Conservation (phyloP, 2,797 vertebrate species). For the Macropus fuliginosus region DNA sequence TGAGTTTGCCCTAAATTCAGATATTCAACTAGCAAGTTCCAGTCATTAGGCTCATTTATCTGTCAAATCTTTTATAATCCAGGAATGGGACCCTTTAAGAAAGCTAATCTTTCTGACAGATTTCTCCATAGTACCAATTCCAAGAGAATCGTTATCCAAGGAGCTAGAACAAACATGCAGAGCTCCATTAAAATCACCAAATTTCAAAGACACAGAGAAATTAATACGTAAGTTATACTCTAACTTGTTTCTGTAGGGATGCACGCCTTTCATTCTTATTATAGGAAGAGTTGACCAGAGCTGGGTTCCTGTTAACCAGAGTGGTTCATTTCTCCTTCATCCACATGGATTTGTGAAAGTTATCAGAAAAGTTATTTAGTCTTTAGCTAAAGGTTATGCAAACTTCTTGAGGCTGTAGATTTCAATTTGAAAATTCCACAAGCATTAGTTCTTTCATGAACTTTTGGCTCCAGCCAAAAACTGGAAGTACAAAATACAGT, state of each 20-base stretch:
- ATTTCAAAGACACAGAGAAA: conserved; percentile 15
- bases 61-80: not conserved
- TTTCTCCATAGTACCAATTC: not conserved
- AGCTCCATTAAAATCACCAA: conserved; percentile 8
- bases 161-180: not conserved
- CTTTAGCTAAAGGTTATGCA: conserved; percentile 46
- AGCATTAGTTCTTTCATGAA: conserved; percentile 55
- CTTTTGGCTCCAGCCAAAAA: not conserved
- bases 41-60: not conserved
- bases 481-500: conserved; percentile 60
- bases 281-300: not conserved
- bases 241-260: not conserved
- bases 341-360: conserved; percentile 28
- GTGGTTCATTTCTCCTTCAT: conserved; percentile 25
- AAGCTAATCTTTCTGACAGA: not conserved
- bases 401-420: conserved; percentile 63
- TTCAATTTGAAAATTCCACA: conserved; percentile 68
- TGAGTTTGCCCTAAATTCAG: not conserved
- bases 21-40: not conserved
- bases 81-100: not conserved
- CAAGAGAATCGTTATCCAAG: not conserved
- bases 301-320: conserved; percentile 26
- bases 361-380: conserved; percentile 22
- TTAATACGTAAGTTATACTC: not conserved
- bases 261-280: not conserved